phyloP scores from a whole-genome alignment of 2,888 invertebrate species.

The Allacma fusca region DNA sequence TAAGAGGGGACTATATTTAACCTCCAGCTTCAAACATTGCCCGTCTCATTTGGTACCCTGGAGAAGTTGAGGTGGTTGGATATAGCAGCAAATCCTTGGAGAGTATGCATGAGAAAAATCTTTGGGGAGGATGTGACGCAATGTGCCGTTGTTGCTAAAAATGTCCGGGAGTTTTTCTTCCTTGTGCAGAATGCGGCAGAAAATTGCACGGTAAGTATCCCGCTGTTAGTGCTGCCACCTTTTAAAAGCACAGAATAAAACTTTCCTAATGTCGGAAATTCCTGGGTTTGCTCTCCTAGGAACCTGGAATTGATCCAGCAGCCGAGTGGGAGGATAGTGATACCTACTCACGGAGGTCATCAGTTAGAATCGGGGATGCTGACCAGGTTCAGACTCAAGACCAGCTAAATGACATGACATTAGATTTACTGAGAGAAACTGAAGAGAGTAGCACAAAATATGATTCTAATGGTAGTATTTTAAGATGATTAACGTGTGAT shows the following conservation, averaged over 20 bases:
- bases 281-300: background rate
- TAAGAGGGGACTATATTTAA: background rate
- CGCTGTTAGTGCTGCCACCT: too few relatives aligned
- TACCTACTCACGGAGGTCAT: background rate
- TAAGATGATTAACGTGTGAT: background rate
- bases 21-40: constrained; percentile 29
- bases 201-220: background rate
- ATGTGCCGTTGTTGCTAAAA: constrained; percentile 24
- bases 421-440: background rate
- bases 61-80: constrained; percentile 36
- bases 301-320: background rate
- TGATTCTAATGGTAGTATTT: background rate
- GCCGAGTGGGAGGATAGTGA: background rate
- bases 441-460: background rate
- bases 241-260: background rate
- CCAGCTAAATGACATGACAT: background rate
- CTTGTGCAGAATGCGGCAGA: constrained; percentile 18
- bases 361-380: background rate
- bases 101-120: constrained; percentile 9
- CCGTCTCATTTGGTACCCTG: constrained; percentile 25
- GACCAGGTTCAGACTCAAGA: background rate
- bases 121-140: constrained; percentile 30
- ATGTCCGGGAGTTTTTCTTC: constrained; percentile 23
- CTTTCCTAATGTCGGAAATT: background rate
- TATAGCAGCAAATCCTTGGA: constrained; percentile 30